Evolutionary conservation across 1,140 invertebrate genomes (phyloP), one percentile per base, ranked within the genome.

Genomic region (Drosophila ogumai): DNA sequence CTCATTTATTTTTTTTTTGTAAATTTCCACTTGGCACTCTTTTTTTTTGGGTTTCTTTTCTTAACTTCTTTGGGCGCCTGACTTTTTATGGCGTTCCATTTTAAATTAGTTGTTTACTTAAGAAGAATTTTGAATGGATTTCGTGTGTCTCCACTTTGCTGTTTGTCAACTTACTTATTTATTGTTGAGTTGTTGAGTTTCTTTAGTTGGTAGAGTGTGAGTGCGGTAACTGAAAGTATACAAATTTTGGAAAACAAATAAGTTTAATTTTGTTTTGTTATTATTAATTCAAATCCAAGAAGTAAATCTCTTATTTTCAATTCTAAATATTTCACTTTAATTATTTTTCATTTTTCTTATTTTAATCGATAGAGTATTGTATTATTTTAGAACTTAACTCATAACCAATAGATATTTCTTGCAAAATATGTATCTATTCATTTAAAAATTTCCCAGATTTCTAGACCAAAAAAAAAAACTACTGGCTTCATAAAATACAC

Each of bases 51-150:
- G 15, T 56, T 65, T 72, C 49, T 54, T 76, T 63, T 8, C 22
- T 63, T 50, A 54, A 36, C 67, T 64, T 43, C 15, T 38, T 57
- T 72, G 75, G 66, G 81, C 77, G 72, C 66, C 76, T 67, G 61
- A 19, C 74, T 67, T 68, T 86, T 69, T 87, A 66, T 67, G 79
- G 75, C 75, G 82, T 74, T 87, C 86, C 80, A 87, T 82, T 87
- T 88, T 77, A 88, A 88, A 87, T 87, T 28, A 82, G 79, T 74
- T 86, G 82, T 88, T 88, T 79, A 65, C 64, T 80, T 76, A 69
- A 66, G 7, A 34, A 43, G 58, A 60, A 60, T 59, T 47, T 22
- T 38, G 44, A 58, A 44, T 46, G 28, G 44, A 19, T 41, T n/a
- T 38, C 52, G 47, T 52, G 40, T 25, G 54, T 63, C n/a, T 9